Conservation (phyloP, 2,113 vertebrate species). For the Ginglymostoma cirratum region DNA sequence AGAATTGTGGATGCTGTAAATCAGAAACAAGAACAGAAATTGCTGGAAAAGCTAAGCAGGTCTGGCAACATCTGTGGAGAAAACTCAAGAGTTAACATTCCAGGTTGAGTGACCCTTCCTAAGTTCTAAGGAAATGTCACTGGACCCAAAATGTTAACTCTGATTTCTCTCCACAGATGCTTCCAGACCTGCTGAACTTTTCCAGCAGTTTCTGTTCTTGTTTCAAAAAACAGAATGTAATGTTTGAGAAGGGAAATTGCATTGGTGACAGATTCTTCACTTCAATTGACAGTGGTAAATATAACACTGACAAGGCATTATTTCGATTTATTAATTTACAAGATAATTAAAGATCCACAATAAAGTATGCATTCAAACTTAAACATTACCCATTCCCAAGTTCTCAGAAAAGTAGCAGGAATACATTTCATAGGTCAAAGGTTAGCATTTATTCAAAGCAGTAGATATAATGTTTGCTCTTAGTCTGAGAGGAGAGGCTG, state of each 20-base stretch:
- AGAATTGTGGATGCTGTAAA: too few relatives aligned
- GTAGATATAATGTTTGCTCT: background rate
- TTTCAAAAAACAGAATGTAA: background rate
- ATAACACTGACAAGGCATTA: background rate
- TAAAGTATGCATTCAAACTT: background rate
- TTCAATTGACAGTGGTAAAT: background rate
- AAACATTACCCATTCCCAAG: background rate
- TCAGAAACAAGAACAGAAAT: too few relatives aligned
- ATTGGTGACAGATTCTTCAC: background rate
- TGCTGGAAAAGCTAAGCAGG: too few relatives aligned
- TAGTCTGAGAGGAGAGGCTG: background rate
- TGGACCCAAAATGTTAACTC: too few relatives aligned
- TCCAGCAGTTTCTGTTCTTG: too few relatives aligned
- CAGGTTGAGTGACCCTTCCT: too few relatives aligned
- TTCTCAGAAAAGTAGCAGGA: background rate
- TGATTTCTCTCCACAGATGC: too few relatives aligned
- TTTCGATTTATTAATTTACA: background rate
- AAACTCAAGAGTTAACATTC: too few relatives aligned
- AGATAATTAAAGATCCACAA: background rate
- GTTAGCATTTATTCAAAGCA: background rate
- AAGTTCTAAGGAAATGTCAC: too few relatives aligned
- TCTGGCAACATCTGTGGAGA: too few relatives aligned
- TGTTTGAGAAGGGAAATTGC: background rate
- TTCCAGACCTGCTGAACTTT: too few relatives aligned
- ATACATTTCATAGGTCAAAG: background rate